These are phyloP conservation scores for Agapostemon virescens DNA, from an alignment of 2,888 invertebrate species.

Conservation along the genomic window DNA sequence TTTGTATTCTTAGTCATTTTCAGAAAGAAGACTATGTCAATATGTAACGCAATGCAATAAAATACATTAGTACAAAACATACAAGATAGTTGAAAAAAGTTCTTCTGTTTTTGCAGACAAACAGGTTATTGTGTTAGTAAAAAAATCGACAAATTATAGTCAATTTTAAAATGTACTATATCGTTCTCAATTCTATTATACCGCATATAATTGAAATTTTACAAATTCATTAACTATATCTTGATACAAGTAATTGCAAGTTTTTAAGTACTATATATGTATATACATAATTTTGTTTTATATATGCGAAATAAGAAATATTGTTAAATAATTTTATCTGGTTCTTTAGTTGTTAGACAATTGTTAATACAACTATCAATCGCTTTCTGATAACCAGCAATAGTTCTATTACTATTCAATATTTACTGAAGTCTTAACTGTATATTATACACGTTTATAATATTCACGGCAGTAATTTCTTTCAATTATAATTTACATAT, in stretches of 20 bases:
- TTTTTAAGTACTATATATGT: conserved; percentile 18
- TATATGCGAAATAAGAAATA: conserved; percentile 12
- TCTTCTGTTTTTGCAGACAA: background rate
- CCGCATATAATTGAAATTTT: background rate
- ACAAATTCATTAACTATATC: conserved; percentile 4
- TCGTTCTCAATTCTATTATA: background rate
- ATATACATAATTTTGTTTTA: background rate
- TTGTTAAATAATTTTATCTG: conserved; percentile 1
- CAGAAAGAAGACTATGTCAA: conserved; percentile 2
- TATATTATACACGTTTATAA: conserved; percentile 29
- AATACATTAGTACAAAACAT: conserved; percentile 17
- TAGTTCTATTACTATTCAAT: conserved; percentile 22
- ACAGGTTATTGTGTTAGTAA: conserved; percentile 11
- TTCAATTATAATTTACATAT: conserved; percentile 27
- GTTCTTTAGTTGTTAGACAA: conserved; percentile 4
- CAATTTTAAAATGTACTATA: conserved; percentile 25
- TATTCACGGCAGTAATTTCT: conserved; percentile 21
- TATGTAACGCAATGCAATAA: conserved; percentile 1
- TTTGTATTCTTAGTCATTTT: background rate
- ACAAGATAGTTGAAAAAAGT: conserved; percentile 1
- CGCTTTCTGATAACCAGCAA: conserved; percentile 7
- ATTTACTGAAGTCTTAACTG: conserved; percentile 3
- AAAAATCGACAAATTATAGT: conserved; percentile 15
- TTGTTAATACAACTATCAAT: conserved; percentile 1
- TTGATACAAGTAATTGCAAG: background rate